Conservation (phyloP, 2,797 vertebrate species). For the Ispidina picta region DNA sequence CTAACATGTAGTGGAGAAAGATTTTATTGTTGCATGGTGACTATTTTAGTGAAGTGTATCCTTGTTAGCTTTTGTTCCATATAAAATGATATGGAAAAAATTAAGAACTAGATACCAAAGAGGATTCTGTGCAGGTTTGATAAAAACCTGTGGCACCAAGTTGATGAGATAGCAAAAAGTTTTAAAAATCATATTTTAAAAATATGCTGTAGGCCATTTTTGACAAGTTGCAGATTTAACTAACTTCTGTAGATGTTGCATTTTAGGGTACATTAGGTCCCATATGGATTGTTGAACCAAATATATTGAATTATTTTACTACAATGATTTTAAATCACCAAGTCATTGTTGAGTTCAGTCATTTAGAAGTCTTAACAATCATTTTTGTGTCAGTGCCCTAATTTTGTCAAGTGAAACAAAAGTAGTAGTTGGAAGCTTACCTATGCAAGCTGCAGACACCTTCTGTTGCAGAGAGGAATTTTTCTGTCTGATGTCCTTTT, state of each 20-base stretch:
- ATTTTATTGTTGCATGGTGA: background rate
- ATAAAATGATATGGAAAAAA: background rate
- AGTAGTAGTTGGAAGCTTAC: conserved; percentile 45
- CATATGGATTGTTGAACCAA: background rate
- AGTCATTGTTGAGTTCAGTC: background rate
- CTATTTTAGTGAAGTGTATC: background rate
- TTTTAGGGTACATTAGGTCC: background rate
- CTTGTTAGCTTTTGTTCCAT: background rate
- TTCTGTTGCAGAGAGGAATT: conserved; percentile 1
- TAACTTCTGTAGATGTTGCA: background rate
- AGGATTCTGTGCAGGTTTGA: background rate
- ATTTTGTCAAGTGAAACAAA: background rate
- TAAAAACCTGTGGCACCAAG: background rate
- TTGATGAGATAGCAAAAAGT: background rate
- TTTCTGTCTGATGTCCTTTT: background rate
- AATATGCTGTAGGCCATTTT: background rate
- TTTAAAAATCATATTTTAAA: background rate
- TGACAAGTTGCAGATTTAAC: background rate
- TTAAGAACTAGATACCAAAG: background rate
- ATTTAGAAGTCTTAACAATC: background rate
- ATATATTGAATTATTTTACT: background rate
- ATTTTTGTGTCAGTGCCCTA: background rate
- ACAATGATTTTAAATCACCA: background rate
- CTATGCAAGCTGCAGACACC: background rate
- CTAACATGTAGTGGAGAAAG: background rate